Conservation (phyloP, 2,797 vertebrate species). For the Cygnus olor region DNA sequence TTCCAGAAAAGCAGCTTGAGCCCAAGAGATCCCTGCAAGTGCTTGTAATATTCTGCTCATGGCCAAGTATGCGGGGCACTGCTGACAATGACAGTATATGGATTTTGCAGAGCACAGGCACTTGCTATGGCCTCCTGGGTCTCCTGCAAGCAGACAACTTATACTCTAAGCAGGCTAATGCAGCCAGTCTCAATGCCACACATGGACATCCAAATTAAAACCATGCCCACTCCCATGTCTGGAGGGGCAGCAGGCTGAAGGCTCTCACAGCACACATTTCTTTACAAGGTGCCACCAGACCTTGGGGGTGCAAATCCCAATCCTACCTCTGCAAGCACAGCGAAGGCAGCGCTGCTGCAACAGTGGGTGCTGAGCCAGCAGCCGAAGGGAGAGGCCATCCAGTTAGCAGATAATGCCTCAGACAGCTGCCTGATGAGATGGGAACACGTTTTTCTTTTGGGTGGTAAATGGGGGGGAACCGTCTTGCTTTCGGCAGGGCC, state of each 20-base stretch:
- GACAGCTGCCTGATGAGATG: background rate
- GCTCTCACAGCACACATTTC: background rate
- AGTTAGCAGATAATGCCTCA: background rate
- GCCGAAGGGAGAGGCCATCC: background rate
- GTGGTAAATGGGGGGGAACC: background rate
- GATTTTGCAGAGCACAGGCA: background rate
- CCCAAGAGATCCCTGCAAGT: rapidly evolving
- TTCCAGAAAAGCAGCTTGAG: background rate
- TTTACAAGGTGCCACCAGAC: background rate
- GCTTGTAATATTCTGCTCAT: rapidly evolving
- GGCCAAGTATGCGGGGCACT: rapidly evolving
- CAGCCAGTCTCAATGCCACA: background rate
- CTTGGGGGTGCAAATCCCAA: background rate
- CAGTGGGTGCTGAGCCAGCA: background rate
- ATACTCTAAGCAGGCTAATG: background rate
- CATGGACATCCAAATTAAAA: background rate
- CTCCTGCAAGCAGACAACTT: background rate
- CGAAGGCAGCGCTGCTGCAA: rapidly evolving
- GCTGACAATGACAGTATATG: rapidly evolving
- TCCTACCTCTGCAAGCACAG: background rate
- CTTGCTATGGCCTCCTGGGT: rapidly evolving
- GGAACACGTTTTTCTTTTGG: background rate
- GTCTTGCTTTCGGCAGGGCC: rapidly evolving
- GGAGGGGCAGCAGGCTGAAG: background rate
- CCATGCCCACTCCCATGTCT: too few species aligned